Conservation (phyloP, 2,797 vertebrate species). For the Denticeps clupeoides region DNA sequence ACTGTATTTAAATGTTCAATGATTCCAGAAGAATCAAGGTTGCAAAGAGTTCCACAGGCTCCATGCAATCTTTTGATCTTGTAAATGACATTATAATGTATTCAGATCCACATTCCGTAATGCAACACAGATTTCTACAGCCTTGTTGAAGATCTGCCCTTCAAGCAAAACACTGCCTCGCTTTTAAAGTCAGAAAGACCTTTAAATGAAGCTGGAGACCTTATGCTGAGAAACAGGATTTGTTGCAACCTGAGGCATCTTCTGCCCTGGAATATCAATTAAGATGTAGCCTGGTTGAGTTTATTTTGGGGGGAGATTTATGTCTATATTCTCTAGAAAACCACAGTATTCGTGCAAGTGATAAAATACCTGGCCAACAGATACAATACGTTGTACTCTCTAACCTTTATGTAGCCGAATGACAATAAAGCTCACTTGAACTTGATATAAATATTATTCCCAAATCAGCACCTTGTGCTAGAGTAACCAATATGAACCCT, state of each 20-base stretch:
- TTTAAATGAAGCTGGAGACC: constrained; percentile 40
- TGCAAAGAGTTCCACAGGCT: constrained; percentile 3
- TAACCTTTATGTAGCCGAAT: too few relatives aligned
- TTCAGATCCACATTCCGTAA: constrained; percentile 32
- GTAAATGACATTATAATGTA: constrained; percentile 46
- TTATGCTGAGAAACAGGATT: constrained; percentile 23
- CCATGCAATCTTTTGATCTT: constrained; percentile 41
- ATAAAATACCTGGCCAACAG: too few relatives aligned
- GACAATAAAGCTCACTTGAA: too few relatives aligned
- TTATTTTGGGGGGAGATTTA: too few relatives aligned
- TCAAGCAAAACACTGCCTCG: constrained; percentile 47
- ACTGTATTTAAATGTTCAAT: background rate
- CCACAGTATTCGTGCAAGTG: too few relatives aligned
- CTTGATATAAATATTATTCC: too few relatives aligned
- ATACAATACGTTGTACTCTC: too few relatives aligned
- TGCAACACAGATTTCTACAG: constrained; percentile 29
- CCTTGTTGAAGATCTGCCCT: constrained; percentile 46
- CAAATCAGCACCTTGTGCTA: background rate
- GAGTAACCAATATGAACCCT: background rate
- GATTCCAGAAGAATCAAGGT: constrained; percentile 7
- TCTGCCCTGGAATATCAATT: constrained; percentile 11
- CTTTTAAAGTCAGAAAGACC: constrained; percentile 41
- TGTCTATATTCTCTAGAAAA: too few relatives aligned
- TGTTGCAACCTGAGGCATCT: constrained; percentile 23
- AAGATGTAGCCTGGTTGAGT: too few relatives aligned